Percentiles rank a stretch among this genome's conserved stretches.
phyloP scores from a whole-genome alignment of 2,888 invertebrate genomes.

The Silvanus unidentatus region DNA sequence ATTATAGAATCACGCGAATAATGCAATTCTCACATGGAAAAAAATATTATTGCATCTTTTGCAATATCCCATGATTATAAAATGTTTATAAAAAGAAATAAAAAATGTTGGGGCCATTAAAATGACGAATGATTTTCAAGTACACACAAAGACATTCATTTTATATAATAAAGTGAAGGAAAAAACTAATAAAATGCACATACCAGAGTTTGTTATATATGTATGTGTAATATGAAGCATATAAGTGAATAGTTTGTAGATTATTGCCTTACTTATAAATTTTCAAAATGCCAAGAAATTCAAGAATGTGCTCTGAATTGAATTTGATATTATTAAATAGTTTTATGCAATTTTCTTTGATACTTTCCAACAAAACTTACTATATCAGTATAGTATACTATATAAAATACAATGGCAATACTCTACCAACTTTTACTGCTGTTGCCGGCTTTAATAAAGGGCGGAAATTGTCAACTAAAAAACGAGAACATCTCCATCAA shows the following conservation, averaged over 20 bases:
- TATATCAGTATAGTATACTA: no score
- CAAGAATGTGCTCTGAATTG: slow-evolving; percentile 39
- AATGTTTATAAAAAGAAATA: slow-evolving; percentile 11
- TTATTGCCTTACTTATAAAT: not conserved
- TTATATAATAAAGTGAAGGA: no score
- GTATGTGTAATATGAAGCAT: slow-evolving; percentile 23
- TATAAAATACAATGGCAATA: no score
- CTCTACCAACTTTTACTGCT: no score
- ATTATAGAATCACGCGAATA: slow-evolving; percentile 33
- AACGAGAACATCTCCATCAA: no score
- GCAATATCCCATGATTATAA: slow-evolving; percentile 18
- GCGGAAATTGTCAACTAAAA: no score
- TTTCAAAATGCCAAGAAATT: slow-evolving; percentile 31
- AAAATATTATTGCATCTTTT: slow-evolving; percentile 23
- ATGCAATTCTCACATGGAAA: slow-evolving; percentile 30
- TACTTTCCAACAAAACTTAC: no score
- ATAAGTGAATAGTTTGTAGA: no score
- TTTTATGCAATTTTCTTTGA: no score
- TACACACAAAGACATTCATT: slow-evolving; percentile 34
- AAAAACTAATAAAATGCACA: slow-evolving; percentile 30
- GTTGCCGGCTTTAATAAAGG: no score
- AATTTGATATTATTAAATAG: slow-evolving; percentile 29
- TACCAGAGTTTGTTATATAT: slow-evolving; percentile 18
- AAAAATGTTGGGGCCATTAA: slow-evolving; percentile 39
- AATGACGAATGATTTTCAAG: slow-evolving; percentile 34